Evolutionary conservation across 1,140 invertebrate genomes (phyloP).

Genomic region (Atta colombica): DNA sequence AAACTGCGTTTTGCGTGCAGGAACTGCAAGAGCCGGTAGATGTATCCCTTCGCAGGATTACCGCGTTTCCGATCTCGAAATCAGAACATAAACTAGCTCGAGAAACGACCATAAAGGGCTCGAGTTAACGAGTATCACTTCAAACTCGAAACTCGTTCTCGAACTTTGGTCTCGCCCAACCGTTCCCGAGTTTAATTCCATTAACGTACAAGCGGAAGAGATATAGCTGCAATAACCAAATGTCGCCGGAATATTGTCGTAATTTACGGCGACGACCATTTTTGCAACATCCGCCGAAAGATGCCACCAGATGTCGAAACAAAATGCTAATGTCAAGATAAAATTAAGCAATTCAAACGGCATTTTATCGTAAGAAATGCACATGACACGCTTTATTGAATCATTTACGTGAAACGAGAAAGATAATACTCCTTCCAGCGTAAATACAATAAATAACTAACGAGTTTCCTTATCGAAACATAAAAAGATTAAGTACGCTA

Average conservation of each 20-base stretch:
- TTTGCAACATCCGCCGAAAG: constrained; percentile 13
- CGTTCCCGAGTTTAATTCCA: constrained; percentile 61
- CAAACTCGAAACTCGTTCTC: constrained; percentile 65
- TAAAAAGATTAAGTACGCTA: background rate
- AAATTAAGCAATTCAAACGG: background rate
- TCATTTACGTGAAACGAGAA: background rate
- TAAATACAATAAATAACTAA: constrained; percentile 18
- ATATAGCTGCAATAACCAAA: constrained; percentile 57
- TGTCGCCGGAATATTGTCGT: constrained; percentile 47
- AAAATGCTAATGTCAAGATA: constrained; percentile 26
- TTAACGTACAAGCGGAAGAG: constrained; percentile 61
- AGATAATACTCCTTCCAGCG: constrained; percentile 1
- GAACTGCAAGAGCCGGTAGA: background rate
- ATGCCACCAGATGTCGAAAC: constrained; percentile 8
- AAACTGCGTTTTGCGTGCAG: background rate
- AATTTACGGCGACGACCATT: constrained; percentile 41
- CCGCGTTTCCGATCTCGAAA: constrained; percentile 56
- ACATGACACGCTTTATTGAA: constrained; percentile 25
- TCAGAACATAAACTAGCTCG: constrained; percentile 40
- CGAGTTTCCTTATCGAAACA: background rate
- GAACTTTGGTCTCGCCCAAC: constrained; percentile 34
- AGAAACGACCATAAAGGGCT: constrained; percentile 51
- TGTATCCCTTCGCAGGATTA: constrained; percentile 28
- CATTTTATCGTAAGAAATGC: constrained; percentile 17
- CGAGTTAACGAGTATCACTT: constrained; percentile 60